Base-by-base conservation (phyloP, 2,113 vertebrate species). In the Empidonax traillii region DNA sequence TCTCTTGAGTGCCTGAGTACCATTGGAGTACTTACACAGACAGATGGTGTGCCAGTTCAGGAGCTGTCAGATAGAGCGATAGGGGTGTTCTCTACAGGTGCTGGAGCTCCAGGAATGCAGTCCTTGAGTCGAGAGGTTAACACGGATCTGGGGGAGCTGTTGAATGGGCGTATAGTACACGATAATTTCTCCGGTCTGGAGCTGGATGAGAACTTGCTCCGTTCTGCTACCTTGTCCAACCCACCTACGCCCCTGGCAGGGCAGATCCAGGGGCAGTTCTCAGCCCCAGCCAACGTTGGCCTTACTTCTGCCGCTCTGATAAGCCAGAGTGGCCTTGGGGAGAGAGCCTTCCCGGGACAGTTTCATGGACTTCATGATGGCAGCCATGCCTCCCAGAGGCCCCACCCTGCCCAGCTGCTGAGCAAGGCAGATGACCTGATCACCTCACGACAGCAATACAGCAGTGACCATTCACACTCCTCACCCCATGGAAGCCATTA, bases 1-100 rank as follows among this genome's bases (percentile, higher is more conserved):
- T 99, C 99, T 72, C 98, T 99, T 85, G 99, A 99, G 98, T 99
- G 99, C 98, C 98, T 99, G 97, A 99, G 98, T 96, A 99, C 99
- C 88, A 99, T 99, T 95, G 99, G 98, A 84, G 99, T 99, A 84
- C 98, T 99, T 94, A 96, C 98, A 73, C 98, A 98, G 41, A 97
- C 99, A 67, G 99, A 99, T 31, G 98, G 98, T 71, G 99, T 99
- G 96, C 97, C 97, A 51, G 98, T 98, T 87, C 98, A 98, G 95
- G 98, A 98, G 95, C 93, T 98, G 87, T 97, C 98, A 65, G 99
- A 99, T 91, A 97, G 99, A 97, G 98, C 98, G 84, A 98, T 99
- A 97, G 98, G 98, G 17, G 98, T 99, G 90, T 99, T 99, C 94
- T 98, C 99, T 52, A 93, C 98, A 66, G 98, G 98, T 74, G 97